Conservation (phyloP, 2,888 invertebrate genomes). For the Tortrix viridana region DNA sequence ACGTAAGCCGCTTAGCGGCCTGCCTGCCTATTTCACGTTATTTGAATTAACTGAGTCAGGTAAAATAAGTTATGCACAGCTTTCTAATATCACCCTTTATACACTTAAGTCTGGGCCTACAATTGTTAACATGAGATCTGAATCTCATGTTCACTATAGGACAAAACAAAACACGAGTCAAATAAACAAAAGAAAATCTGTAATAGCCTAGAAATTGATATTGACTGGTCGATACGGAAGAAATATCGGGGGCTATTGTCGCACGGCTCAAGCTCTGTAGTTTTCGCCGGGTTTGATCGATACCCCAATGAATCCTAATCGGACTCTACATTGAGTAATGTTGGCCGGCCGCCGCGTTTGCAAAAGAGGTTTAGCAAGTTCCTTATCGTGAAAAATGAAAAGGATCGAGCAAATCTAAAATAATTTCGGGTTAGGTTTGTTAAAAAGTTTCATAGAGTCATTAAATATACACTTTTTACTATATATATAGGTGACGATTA, state of each 20-base stretch:
- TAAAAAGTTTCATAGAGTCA: background rate
- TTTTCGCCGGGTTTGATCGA: constrained; percentile 32
- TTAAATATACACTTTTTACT: no score
- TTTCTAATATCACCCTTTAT: no score
- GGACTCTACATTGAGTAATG: constrained; percentile 26
- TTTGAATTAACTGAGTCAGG: no score
- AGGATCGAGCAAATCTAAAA: background rate
- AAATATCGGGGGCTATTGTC: constrained; percentile 34
- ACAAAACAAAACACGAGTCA: background rate
- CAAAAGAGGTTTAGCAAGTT: constrained; percentile 24
- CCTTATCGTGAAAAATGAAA: constrained; percentile 24
- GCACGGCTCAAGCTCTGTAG: constrained; percentile 23
- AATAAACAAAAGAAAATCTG: constrained; percentile 4
- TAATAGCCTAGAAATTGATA: constrained; percentile 26
- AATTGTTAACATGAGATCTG: no score
- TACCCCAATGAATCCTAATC: constrained; percentile 37
- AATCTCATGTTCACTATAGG: background rate
- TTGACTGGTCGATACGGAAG: constrained; percentile 27
- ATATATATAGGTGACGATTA: no score
- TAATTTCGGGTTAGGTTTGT: background rate
- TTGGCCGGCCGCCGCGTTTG: constrained; percentile 23
- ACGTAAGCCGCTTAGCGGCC: constrained; percentile 25
- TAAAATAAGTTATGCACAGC: no score
- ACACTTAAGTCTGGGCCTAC: no score
- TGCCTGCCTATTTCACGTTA: constrained; percentile 11